A percentile compares a stretch with the other conserved stretches of the same genome.
phyloP scores from a whole-genome alignment of 2,113 vertebrate genomes.

The Megaleporinus macrocephalus region DNA sequence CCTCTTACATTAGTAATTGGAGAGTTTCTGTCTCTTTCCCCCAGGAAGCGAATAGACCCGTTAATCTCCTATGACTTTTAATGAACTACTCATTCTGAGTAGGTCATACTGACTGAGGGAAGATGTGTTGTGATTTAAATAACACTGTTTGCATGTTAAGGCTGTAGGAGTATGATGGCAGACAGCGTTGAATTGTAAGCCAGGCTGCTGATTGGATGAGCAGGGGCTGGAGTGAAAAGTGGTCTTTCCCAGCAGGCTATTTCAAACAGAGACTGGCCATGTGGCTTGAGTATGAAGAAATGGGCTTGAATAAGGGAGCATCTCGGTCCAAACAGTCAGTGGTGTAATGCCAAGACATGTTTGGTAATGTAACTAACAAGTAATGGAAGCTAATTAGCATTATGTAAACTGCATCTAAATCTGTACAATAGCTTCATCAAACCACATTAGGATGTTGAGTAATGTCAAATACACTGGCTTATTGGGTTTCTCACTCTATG shows the following conservation, averaged over 20 bases:
- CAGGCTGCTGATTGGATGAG: slow-evolving; percentile 20
- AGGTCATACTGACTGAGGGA: not conserved
- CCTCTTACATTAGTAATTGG: slow-evolving; percentile 31
- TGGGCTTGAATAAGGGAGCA: slow-evolving; percentile 16
- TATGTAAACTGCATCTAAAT: too few relatives aligned
- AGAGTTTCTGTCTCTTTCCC: slow-evolving; percentile 24
- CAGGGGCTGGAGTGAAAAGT: slow-evolving; percentile 27
- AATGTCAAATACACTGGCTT: too few relatives aligned
- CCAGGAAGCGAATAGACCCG: not conserved
- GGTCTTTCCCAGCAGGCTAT: slow-evolving; percentile 6
- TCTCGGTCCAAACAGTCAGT: not conserved
- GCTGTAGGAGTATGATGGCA: not conserved
- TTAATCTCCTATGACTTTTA: slow-evolving; percentile 7
- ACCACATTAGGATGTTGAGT: too few relatives aligned
- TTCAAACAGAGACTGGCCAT: not conserved
- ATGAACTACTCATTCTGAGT: slow-evolving; percentile 18
- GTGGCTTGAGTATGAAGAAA: not conserved
- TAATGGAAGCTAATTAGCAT: not conserved
- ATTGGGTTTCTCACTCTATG: too few relatives aligned
- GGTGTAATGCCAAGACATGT: not conserved
- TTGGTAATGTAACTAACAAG: not conserved
- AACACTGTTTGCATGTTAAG: not conserved
- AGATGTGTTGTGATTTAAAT: not conserved
- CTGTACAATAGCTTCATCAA: too few relatives aligned
- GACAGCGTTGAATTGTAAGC: slow-evolving; percentile 14